Conservation (phyloP, 2,888 invertebrate species). For the Zygothrica quintamaculata region DNA sequence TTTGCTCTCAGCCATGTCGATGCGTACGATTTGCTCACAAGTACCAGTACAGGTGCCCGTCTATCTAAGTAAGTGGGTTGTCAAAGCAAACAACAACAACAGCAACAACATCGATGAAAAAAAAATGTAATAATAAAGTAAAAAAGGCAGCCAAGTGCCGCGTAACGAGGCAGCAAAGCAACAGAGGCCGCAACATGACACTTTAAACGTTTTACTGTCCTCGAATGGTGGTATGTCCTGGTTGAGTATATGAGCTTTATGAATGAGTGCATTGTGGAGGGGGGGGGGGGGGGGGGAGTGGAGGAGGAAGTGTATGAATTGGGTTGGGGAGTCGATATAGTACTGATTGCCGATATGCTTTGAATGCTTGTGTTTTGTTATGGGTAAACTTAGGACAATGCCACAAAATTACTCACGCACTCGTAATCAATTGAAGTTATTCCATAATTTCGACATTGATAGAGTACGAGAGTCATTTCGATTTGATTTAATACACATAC, state of each 20-base stretch:
- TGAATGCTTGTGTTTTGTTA: neutral
- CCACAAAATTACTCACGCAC: slow-evolving; percentile 61
- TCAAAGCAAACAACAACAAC: slow-evolving; percentile 72
- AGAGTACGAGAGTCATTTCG: slow-evolving; percentile 77
- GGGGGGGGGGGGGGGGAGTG: too few species aligned
- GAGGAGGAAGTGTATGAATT: neutral
- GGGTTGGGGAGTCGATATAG: neutral
- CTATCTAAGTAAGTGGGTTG: slow-evolving; percentile 74
- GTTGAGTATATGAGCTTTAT: slow-evolving; percentile 5
- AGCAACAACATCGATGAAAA: slow-evolving; percentile 6
- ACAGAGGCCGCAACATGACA: slow-evolving; percentile 63
- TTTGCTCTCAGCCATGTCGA: slow-evolving; percentile 57
- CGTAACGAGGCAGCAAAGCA: slow-evolving; percentile 56
- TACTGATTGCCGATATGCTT: slow-evolving; percentile 54
- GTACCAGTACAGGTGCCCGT: slow-evolving; percentile 44
- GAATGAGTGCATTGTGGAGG: neutral
- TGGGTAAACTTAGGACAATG: slow-evolving; percentile 1
- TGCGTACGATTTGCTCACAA: slow-evolving; percentile 73
- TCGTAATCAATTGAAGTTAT: slow-evolving; percentile 78
- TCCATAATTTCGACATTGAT: slow-evolving; percentile 74
- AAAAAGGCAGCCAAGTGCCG: slow-evolving; percentile 55
- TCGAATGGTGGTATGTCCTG: slow-evolving; percentile 23
- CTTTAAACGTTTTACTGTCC: slow-evolving; percentile 75
- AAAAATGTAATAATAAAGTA: slow-evolving; percentile 71
- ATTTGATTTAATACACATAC: slow-evolving; percentile 69